phyloP scores from a whole-genome alignment of 2,113 vertebrate genomes.

The Ammospiza caudacuta region DNA sequence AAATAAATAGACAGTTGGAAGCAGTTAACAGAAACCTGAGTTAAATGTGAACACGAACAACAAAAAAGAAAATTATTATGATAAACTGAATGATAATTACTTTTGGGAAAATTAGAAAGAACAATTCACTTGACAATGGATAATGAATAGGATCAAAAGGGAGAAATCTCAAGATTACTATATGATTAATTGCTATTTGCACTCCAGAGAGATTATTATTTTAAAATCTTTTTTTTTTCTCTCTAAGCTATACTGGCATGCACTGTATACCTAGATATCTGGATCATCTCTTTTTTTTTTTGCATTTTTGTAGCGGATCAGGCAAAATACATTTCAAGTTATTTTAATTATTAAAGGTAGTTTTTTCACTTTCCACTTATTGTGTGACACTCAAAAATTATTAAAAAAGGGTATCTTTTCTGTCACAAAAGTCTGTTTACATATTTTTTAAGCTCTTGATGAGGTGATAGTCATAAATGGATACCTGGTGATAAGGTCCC shows the following conservation, averaged over 20 bases:
- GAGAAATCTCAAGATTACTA: background rate
- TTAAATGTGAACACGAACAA: background rate
- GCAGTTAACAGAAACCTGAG: background rate
- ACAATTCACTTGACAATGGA: background rate
- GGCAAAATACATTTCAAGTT: background rate
- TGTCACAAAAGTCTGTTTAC: background rate
- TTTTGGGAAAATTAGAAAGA: background rate
- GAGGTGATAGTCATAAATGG: background rate
- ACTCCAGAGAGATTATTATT: background rate
- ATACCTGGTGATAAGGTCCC: background rate
- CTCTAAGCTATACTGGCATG: background rate
- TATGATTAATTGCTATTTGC: slow-evolving; percentile 16
- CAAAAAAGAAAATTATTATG: background rate
- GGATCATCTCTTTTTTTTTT: background rate
- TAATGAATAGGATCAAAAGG: background rate
- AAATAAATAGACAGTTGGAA: background rate
- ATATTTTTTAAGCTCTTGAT: background rate
- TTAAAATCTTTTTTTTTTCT: background rate
- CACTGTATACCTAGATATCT: background rate
- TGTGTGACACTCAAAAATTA: background rate
- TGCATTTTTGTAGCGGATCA: background rate
- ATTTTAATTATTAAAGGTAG: background rate
- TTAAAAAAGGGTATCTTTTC: background rate
- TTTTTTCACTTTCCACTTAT: background rate
- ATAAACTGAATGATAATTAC: background rate